A percentile compares a stretch with the other conserved stretches of the same genome.
phyloP scores from a whole-genome alignment of 2,113 vertebrate species.

The Solea senegalensis region DNA sequence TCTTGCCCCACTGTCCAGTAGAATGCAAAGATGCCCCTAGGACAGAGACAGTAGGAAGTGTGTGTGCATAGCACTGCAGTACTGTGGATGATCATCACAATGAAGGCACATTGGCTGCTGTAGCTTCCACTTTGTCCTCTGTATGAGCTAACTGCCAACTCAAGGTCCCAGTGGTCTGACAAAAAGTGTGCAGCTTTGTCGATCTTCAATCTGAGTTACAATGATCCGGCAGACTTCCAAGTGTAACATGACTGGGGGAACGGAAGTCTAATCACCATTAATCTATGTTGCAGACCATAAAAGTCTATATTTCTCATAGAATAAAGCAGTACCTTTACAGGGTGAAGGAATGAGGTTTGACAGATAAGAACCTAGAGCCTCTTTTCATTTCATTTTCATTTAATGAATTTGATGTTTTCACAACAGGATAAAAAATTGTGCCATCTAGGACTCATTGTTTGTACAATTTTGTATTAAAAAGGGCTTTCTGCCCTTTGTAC shows the following conservation, averaged over 20 bases:
- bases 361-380: slow-evolving; percentile 7
- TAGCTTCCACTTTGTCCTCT: slow-evolving; percentile 32
- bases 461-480: slow-evolving; percentile 16
- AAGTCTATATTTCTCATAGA: slow-evolving; percentile 18
- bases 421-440: slow-evolving; percentile 1
- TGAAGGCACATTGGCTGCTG: slow-evolving; percentile 35
- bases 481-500: slow-evolving; percentile 13
- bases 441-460: neutral
- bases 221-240: slow-evolving; percentile 30
- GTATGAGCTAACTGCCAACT: slow-evolving; percentile 41
- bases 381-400: neutral
- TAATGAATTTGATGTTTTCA: slow-evolving; percentile 6
- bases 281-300: slow-evolving; percentile 24
- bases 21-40: slow-evolving; percentile 48
- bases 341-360: slow-evolving; percentile 3
- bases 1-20: slow-evolving; percentile 43
- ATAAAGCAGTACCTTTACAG: slow-evolving; percentile 9
- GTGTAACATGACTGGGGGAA: slow-evolving; percentile 13
- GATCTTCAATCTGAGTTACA: slow-evolving; percentile 36
- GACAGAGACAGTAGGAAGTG: slow-evolving; percentile 44
- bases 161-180: slow-evolving; percentile 27
- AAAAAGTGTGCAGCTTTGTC: slow-evolving; percentile 29
- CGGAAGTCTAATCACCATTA: slow-evolving; percentile 35
- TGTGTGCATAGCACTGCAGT: slow-evolving; percentile 8
- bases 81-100: slow-evolving; percentile 46